Base-by-base conservation (phyloP, 2,888 invertebrate genomes). In the Steinernema scapterisci region DNA sequence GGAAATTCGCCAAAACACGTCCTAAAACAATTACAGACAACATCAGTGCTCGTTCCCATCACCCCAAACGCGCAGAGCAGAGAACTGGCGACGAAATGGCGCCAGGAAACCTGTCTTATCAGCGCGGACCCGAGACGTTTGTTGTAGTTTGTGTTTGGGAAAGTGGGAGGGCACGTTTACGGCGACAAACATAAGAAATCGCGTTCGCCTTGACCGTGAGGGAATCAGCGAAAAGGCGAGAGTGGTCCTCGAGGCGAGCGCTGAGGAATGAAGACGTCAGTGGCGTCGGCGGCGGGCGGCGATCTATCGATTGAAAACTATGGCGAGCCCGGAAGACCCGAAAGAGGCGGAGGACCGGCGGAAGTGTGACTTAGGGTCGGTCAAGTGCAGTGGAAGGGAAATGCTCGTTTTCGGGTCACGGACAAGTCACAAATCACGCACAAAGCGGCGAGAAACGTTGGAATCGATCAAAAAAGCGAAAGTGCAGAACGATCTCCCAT, bases 251-350 rank as follows among this genome's bases (percentile, higher is more conserved):
- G 45, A 44, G 45, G 45, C 45, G 45, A 44, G 9, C 45, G 16
- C n/a, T n/a, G n/a, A n/a, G n/a, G n/a, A n/a, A n/a, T n/a, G 45
- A 6, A 13, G 25, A 54, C 54, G 6, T 2, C 54, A 23, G 25
- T 54, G 54, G 25, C 9, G 7, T 44, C 45, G 16, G 45, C 21
- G 16, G 63, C 9, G 16, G 63, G 6, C 63, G 63, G 63, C 21
- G 63, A 63, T 63, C 63, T 27, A 63, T 63, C 63, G 63, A 31
- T 16, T 63, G 63, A 27, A n/a, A n/a, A n/a, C n/a, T n/a, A n/a
- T n/a, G n/a, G n/a, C n/a, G n/a, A n/a, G n/a, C n/a, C 63, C 63
- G 11, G 23, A 16, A 25, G 13, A 25, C 25, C 54, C 54, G 54
- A 54, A 54, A 19, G 13, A 25, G 19, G 11, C 51, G 11, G 9